Evolutionary conservation across 2,113 vertebrate species (phyloP), one percentile per base, ranked within the genome.

Genomic region (Serinus canaria): DNA sequence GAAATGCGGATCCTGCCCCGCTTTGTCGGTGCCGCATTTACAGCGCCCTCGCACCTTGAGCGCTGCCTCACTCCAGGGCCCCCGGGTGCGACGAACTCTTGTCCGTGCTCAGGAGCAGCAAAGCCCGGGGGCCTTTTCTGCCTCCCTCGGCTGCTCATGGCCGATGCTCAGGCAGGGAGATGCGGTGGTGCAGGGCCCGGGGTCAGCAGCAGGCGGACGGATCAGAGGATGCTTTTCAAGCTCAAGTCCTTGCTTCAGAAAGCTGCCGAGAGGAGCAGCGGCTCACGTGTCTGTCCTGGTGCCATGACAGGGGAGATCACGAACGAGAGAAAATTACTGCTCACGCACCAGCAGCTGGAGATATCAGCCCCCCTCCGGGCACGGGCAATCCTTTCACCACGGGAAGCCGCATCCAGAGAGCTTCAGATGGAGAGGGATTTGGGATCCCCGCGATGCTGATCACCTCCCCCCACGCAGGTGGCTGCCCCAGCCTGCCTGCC

Each of bases 21-120:
- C 69, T 97, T 50, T 92, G 88, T 92, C 91, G 92, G 92, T 15
- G 13, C 30, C 3, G 30, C 73, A 70, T 97, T 97, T 88, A 74
- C 94, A 90, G 31, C 17, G 31, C 87, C 76, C 77, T 88, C 8
- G 35, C 18, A 5, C 17, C 92, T 75, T 53, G 75, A 73, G 91
- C 88, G 3, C 62, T 30, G 77, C 78, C 91, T 46, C 17, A 53
- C 83, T 41, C 19, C 1, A 66, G 16, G 7, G 79, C 22, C 10
- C 10, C 53, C 2, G 1, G 5, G 72, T 77, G 75, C 11, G 6
- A 47, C 4, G 23, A 78, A 78, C 80, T 76, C 84, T 64, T 15
- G 56, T 94, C 69, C 86, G 83, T 1, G 7, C 3, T 66, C 7
- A 0, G 69, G 11, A 50, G 49, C 49, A 25, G 46, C 49, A 9